Evolutionary conservation across 2,797 vertebrate genomes (phyloP).

Genomic region (Gallinago stenura): DNA sequence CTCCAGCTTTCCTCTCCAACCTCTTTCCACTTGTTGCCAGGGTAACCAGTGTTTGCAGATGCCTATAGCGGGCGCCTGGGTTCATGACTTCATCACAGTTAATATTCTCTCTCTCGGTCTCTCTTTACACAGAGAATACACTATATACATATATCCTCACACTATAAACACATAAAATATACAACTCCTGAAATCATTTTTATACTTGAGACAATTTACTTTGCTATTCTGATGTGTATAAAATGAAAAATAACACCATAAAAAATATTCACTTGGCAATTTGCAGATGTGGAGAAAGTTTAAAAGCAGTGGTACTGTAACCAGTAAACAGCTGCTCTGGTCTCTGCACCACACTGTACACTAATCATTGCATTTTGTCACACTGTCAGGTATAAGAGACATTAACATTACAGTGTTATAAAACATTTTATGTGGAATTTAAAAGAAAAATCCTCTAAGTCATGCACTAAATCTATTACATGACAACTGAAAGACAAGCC

Average conservation of each 20-base stretch:
- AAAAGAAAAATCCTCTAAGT: not conserved
- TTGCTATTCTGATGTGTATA: not conserved
- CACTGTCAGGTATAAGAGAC: not conserved
- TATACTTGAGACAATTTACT: not conserved
- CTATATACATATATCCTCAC: not conserved
- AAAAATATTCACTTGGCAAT: not conserved
- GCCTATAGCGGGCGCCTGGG: constrained; percentile 72
- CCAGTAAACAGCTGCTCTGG: not conserved
- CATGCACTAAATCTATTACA: not conserved
- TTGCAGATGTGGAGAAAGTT: constrained; percentile 48
- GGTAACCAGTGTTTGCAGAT: constrained; percentile 83
- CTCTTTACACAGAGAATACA: not conserved
- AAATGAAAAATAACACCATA: not conserved
- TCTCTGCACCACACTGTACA: not conserved
- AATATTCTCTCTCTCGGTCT: constrained; percentile 38
- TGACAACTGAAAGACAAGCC: not conserved
- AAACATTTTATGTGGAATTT: constrained; percentile 5
- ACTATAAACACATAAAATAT: not conserved
- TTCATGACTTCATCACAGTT: constrained; percentile 69
- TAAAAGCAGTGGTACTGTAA: not conserved
- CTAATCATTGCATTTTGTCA: not conserved
- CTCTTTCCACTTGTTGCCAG: constrained; percentile 82
- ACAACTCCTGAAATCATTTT: not conserved
- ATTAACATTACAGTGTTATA: not conserved
- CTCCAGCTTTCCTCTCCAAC: constrained; percentile 71